phyloP scores from a whole-genome alignment of 1,140 invertebrate genomes.

The Drosophila asahinai region DNA sequence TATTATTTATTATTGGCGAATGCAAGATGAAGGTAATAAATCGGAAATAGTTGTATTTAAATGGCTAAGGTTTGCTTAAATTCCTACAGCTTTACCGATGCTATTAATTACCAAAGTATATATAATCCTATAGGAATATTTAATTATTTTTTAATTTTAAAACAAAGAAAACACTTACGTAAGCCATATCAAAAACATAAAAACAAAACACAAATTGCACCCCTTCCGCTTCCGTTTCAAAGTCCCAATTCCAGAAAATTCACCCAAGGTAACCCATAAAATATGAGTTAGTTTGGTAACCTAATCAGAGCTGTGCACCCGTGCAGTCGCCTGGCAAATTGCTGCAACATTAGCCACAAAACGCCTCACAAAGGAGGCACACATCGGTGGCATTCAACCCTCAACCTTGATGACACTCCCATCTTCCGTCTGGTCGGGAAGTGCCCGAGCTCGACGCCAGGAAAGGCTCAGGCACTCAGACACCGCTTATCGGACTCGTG shows the following conservation, averaged over 20 bases:
- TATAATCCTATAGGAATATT: too few relatives aligned
- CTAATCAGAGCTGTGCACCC: constrained; percentile 38
- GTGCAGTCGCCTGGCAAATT: constrained; percentile 47
- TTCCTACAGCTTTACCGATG: too few relatives aligned
- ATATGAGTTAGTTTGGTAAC: constrained; percentile 40
- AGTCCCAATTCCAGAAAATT: constrained; percentile 5
- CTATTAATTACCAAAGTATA: too few relatives aligned
- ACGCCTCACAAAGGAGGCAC: not conserved
- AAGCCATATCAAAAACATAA: not conserved
- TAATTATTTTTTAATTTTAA: not conserved
- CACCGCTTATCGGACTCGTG: constrained; percentile 46
- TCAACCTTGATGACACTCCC: constrained; percentile 38
- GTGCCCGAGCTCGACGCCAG: constrained; percentile 36
- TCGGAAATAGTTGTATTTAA: not conserved
- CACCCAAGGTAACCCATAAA: constrained; percentile 23
- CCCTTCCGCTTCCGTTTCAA: constrained; percentile 19
- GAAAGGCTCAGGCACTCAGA: constrained; percentile 35
- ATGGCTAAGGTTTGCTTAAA: too few relatives aligned
- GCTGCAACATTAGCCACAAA: constrained; percentile 22
- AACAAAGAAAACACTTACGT: not conserved
- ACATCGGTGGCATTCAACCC: constrained; percentile 37
- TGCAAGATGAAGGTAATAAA: too few relatives aligned
- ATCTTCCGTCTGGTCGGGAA: constrained; percentile 17
- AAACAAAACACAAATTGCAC: too few relatives aligned
- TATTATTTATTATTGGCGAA: too few relatives aligned